Evolutionary conservation across 2,113 vertebrate species (phyloP), one percentile per base, ranked within the genome.

Genomic region (Bos indicus): DNA sequence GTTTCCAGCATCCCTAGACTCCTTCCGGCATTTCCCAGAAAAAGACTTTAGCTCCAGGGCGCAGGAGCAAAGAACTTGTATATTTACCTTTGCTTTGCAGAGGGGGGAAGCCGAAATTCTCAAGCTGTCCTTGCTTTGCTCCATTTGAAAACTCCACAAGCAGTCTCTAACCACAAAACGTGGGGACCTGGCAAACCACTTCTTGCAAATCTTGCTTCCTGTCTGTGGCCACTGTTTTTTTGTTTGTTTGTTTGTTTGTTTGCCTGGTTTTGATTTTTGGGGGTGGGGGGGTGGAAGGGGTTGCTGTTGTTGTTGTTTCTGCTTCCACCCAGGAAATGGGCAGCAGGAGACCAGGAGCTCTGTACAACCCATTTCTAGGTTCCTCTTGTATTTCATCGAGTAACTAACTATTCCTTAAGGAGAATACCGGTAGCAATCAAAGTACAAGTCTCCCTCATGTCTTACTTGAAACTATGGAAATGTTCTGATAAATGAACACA

Each of bases 281-380:
- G 9, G 23, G 21, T 8, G 3, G 9, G 1, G 10, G 11, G 11
- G 2, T 14, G 59, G 59, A 14, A 1, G 5, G 59, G 5, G 59
- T 14, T 60, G 26, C 59, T 60, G 30, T 82, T 43, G 9, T 33
- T 51, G 62, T 21, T 21, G 13, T 36, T 8, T 6, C 14, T 51
- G 74, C 74, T 74, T 28, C 26, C 21, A 40, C 13, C 7, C 25
- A 19, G 36, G 40, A 95, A 96, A 77, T 25, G 17, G 0, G 28
- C 54, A 82, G 14, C 60, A 21, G 15, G 7, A 82, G 23, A 48
- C 40, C 11, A 1, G 8, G 28, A 60, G 43, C 16, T 25, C 17
- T 26, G 4, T 5, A 26, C 17, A 71, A 6, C 36, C 12, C 1
- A 0, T 36, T 88, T 62, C 64, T 16, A 36, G n/a, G 5, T 28